A percentile compares a stretch with the other conserved stretches of the same genome.
Conservation (phyloP, 2,797 vertebrate species). For the Protosalanx chinensis region DNA sequence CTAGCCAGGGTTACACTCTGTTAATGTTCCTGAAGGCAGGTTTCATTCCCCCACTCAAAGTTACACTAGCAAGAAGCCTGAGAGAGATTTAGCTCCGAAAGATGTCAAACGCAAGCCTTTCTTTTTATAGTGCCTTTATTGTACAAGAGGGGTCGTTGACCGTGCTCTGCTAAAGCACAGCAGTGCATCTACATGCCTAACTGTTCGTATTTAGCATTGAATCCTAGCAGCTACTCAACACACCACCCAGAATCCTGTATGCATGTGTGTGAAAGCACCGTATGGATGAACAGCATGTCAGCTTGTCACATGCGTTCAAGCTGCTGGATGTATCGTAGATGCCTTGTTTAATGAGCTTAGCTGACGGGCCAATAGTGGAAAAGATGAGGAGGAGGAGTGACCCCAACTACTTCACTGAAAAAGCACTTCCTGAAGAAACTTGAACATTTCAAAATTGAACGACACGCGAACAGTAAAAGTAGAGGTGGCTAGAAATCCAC, state of each 20-base stretch:
- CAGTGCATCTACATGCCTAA: constrained; percentile 8
- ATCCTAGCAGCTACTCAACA: background rate
- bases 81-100: constrained; percentile 39
- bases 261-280: constrained; percentile 10
- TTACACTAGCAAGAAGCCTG: constrained; percentile 31
- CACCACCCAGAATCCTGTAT: constrained; percentile 15
- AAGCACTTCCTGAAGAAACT: constrained; percentile 88
- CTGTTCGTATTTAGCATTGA: constrained; percentile 2
- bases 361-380: constrained; percentile 30
- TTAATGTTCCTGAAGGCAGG: constrained; percentile 14
- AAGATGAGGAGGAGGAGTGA: constrained; percentile 23
- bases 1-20: background rate
- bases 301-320: constrained; percentile 11
- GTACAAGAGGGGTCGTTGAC: constrained; percentile 52
- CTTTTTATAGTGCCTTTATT: constrained; percentile 81
- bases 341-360: constrained; percentile 34
- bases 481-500: constrained; percentile 51
- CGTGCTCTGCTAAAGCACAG: constrained; percentile 17
- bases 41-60: constrained; percentile 42
- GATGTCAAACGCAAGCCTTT: constrained; percentile 70
- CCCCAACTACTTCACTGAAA: constrained; percentile 56
- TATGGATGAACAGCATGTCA: constrained; percentile 19
- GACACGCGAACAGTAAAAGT: constrained; percentile 38
- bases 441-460: constrained; percentile 63
- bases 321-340: constrained; percentile 41